Percentiles rank a stretch among this genome's conserved stretches.
These are phyloP conservation scores for Anseranas semipalmata DNA, from an alignment of 2,113 vertebrate genomes.

Conservation along the genomic window DNA sequence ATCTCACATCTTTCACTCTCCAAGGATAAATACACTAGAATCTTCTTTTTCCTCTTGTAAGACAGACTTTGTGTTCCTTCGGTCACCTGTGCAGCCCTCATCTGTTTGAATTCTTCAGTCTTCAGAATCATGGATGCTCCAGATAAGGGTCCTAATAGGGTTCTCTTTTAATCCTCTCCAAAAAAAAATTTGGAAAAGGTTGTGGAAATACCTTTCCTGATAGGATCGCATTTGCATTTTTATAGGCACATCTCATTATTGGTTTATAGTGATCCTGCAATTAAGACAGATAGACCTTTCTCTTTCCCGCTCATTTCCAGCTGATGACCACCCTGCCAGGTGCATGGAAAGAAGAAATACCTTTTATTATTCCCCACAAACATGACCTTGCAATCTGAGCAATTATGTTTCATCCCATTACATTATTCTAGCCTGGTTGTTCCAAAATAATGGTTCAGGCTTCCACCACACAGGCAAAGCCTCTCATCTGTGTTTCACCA, in stretches of 20 bases:
- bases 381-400: not conserved
- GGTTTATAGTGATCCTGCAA: not conserved
- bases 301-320: not conserved
- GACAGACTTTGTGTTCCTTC: not conserved
- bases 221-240: constrained; percentile 6
- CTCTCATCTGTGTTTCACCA: not conserved
- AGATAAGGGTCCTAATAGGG: not conserved
- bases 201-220: not conserved
- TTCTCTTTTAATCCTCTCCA: not conserved
- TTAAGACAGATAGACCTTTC: not conserved
- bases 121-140: not conserved
- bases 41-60: not conserved
- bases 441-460: not conserved
- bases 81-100: not conserved
- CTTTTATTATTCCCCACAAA: not conserved
- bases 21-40: not conserved
- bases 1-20: not conserved
- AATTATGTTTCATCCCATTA: not conserved
- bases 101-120: not conserved
- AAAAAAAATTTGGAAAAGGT: not conserved
- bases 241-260: not conserved
- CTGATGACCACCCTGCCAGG: not conserved
- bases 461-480: not conserved
- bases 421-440: not conserved
- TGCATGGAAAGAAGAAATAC: not conserved